A percentile compares a stretch with the other conserved stretches of the same genome.
phyloP scores from a whole-genome alignment of 2,797 vertebrate species.

The Pterois miles region DNA sequence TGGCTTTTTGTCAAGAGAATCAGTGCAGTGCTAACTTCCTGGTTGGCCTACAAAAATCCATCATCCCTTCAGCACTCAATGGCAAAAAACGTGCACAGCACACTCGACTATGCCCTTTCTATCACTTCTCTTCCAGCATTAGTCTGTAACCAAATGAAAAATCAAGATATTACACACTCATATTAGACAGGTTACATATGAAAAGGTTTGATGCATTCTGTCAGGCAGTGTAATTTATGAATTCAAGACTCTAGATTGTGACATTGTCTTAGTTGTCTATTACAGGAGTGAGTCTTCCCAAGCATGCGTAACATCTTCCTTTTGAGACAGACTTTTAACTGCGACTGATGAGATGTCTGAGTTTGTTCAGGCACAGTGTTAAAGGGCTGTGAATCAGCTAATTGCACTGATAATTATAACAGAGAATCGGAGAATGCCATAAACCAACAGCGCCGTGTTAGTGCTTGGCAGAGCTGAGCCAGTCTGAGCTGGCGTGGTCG shows the following conservation, averaged over 20 bases:
- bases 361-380: slow-evolving; percentile 45
- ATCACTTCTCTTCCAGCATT: slow-evolving; percentile 14
- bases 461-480: slow-evolving; percentile 63
- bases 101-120: slow-evolving; percentile 25
- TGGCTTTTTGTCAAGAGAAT: too few relatives aligned
- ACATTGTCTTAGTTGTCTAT: neutral
- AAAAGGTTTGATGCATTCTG: slow-evolving; percentile 36
- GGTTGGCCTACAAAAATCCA: too few relatives aligned
- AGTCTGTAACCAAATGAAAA: neutral
- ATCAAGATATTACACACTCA: neutral
- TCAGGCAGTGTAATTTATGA: slow-evolving; percentile 9
- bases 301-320: neutral
- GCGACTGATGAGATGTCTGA: slow-evolving; percentile 49
- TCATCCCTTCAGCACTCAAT: neutral
- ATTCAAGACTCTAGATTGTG: neutral
- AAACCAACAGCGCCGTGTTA: slow-evolving; percentile 62
- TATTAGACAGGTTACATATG: slow-evolving; percentile 13
- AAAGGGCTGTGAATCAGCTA: slow-evolving; percentile 67
- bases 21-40: too few relatives aligned
- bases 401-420: slow-evolving; percentile 74
- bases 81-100: slow-evolving; percentile 5
- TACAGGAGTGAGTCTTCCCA: neutral
- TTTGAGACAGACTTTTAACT: slow-evolving; percentile 34
- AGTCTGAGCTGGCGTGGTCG: slow-evolving; percentile 69
- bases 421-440: slow-evolving; percentile 64